A percentile compares a stretch with the other conserved stretches of the same genome.
Conservation (phyloP, 1,140 invertebrate species). For the Drosophila sp. region DNA sequence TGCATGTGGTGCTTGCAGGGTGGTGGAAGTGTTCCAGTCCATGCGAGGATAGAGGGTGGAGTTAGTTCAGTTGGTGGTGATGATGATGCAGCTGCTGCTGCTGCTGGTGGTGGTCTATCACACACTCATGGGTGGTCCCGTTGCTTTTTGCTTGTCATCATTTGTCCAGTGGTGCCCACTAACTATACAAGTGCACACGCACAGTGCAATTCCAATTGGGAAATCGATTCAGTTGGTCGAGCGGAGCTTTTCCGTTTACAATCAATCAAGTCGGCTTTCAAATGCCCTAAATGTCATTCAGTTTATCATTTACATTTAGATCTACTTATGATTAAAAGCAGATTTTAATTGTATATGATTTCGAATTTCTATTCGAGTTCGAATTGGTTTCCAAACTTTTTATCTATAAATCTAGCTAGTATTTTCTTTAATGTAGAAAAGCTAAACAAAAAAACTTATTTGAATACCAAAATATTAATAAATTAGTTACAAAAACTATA, state of each 20-base stretch:
- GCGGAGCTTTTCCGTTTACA: not conserved
- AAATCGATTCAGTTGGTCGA: constrained; percentile 22
- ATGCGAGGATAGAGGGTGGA: not conserved
- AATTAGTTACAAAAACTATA: too few relatives aligned
- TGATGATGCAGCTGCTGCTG: not conserved
- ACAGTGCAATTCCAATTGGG: constrained; percentile 51
- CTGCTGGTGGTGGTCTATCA: constrained; percentile 16
- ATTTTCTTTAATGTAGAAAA: too few relatives aligned
- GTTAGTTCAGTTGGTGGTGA: not conserved
- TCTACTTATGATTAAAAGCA: too few relatives aligned
- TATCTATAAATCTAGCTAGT: too few relatives aligned
- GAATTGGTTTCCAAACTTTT: too few relatives aligned
- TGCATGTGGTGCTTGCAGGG: constrained; percentile 11
- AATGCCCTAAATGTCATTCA: not conserved
- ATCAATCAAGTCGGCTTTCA: not conserved
- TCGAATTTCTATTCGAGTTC: too few relatives aligned
- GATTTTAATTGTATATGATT: too few relatives aligned
- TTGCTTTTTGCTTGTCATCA: constrained; percentile 38
- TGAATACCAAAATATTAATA: too few relatives aligned
- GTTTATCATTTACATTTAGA: too few relatives aligned
- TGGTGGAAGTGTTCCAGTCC: not conserved
- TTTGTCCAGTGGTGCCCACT: constrained; percentile 48
- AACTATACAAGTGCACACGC: constrained; percentile 58
- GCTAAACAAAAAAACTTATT: too few relatives aligned
- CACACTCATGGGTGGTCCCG: constrained; percentile 51